Percentiles rank a stretch among this genome's conserved stretches.
Conservation (phyloP, 2,888 invertebrate species). For the Tridacna gigas region DNA sequence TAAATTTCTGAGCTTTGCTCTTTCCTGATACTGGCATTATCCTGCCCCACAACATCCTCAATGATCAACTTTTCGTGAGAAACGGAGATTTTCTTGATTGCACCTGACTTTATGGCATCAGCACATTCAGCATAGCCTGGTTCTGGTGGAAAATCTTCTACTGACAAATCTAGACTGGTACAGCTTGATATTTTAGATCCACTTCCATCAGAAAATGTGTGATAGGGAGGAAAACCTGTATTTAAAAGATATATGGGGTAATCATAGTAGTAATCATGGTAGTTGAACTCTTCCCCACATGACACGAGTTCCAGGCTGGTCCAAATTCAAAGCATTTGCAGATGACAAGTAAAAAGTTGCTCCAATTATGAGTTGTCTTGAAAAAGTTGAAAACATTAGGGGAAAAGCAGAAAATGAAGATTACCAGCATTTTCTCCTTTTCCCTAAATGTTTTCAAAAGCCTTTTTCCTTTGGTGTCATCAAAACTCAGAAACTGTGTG, state of each 20-base stretch:
- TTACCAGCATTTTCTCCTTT: no score
- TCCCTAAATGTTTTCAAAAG: no score
- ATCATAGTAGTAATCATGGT: background rate
- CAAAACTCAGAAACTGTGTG: no score
- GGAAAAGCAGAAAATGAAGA: no score
- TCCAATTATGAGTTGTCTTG: no score
- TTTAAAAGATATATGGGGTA: background rate
- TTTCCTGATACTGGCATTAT: slow-evolving; percentile 28
- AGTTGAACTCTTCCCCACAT: no score
- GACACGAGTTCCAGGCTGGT: no score
- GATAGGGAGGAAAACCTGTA: slow-evolving; percentile 47
- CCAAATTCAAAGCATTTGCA: no score
- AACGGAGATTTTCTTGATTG: slow-evolving; percentile 60
- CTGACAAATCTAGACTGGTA: slow-evolving; percentile 55
- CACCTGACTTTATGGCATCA: slow-evolving; percentile 60
- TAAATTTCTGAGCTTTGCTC: slow-evolving; percentile 67
- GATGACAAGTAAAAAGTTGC: no score
- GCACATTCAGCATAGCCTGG: slow-evolving; percentile 66
- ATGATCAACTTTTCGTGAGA: slow-evolving; percentile 53
- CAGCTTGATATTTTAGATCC: slow-evolving; percentile 65
- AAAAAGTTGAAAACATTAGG: no score
- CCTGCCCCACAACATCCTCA: slow-evolving; percentile 19
- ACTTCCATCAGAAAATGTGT: slow-evolving; percentile 55
- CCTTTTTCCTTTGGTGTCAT: no score
- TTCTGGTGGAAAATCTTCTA: slow-evolving; percentile 55